Conservation (phyloP, 2,113 vertebrate genomes). For the Callaeas wilsoni region DNA sequence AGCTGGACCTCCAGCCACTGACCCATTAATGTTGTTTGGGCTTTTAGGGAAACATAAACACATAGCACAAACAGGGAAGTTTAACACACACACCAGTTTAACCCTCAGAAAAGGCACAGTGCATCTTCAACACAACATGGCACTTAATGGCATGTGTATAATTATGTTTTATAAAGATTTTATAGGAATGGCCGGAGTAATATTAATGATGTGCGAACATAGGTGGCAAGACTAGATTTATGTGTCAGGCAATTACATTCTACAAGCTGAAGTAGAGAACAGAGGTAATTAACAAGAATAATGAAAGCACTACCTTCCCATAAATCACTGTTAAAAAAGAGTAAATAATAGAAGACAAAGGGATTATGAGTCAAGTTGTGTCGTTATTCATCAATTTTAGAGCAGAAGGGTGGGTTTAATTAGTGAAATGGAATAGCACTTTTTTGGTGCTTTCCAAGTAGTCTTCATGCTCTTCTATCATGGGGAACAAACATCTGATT, state of each 20-base stretch:
- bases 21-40: not conserved
- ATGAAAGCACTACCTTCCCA: conserved; percentile 41
- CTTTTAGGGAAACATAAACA: not conserved
- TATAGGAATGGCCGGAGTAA: conserved; percentile 11
- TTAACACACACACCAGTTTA: not conserved
- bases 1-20: not conserved
- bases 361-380: conserved; percentile 39
- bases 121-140: not conserved
- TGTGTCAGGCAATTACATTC: conserved; percentile 57
- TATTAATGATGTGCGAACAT: conserved; percentile 40
- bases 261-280: conserved; percentile 38
- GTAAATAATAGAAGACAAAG: conserved; percentile 64
- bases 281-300: conserved; percentile 65
- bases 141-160: not conserved
- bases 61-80: not conserved
- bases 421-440: not conserved
- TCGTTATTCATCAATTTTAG: conserved; percentile 37
- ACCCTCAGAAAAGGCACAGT: not conserved
- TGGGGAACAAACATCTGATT: not conserved
- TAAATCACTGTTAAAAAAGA: conserved; percentile 61
- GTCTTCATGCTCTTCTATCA: not conserved
- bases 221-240: conserved; percentile 52
- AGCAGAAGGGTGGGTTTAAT: conserved; percentile 29
- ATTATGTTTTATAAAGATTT: conserved; percentile 53
- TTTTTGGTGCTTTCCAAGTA: not conserved